phyloP scores from a whole-genome alignment of 1,140 invertebrate species.

The Plutomurus gul region DNA sequence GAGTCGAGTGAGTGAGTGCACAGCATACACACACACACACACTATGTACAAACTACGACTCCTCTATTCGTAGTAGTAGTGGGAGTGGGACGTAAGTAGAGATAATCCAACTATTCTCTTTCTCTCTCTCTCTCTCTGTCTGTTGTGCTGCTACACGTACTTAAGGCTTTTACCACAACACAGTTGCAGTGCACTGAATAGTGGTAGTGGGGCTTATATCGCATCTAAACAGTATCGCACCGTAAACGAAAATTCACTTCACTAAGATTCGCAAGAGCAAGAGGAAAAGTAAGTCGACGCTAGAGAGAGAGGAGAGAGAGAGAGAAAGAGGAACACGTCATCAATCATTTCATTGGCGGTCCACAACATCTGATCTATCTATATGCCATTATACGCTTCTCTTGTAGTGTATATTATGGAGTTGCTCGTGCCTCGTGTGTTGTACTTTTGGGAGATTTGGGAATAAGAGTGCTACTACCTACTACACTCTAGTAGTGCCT shows the following conservation, averaged over 20 bases:
- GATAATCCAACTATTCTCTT: too few relatives aligned
- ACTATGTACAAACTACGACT: too few relatives aligned
- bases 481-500: not conserved
- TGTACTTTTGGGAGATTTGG: not conserved
- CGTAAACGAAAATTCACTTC: conserved; percentile 24
- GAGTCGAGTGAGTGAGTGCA: not conserved
- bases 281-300: conserved; percentile 13
- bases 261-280: conserved; percentile 13
- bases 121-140: too few relatives aligned
- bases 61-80: not conserved
- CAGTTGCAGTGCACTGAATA: too few relatives aligned
- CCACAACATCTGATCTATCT: conserved; percentile 39
- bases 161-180: too few relatives aligned
- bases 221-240: not conserved
- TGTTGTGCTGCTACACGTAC: too few relatives aligned
- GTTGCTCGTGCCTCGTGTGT: not conserved
- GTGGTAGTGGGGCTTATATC: too few relatives aligned
- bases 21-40: too few relatives aligned
- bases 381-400: conserved; percentile 33
- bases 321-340: conserved; percentile 43
- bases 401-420: not conserved
- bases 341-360: conserved; percentile 50
- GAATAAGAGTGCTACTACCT: not conserved
- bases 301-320: conserved; percentile 5
- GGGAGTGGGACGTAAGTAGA: too few relatives aligned